Percentiles rank a stretch among this genome's conserved stretches.
Conservation (phyloP, 1,140 invertebrate genomes). For the Laupala kohalensis region DNA sequence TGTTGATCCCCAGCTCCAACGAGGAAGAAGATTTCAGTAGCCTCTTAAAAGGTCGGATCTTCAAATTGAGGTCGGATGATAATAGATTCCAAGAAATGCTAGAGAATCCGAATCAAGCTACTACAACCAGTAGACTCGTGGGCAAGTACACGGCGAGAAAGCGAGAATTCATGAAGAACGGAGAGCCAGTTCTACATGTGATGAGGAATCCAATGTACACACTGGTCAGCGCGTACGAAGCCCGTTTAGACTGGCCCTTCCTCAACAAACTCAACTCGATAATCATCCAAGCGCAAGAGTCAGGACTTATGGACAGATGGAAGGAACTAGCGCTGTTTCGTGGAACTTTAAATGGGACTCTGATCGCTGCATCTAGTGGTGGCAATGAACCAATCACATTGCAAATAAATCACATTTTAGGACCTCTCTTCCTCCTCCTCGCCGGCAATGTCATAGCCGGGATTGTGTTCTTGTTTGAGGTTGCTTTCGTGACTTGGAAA, state of each 20-base stretch:
- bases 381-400: too few species aligned
- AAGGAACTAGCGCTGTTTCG: not conserved
- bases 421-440: too few species aligned
- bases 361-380: too few species aligned
- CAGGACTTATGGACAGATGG: not conserved
- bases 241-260: not conserved
- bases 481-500: too few species aligned
- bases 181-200: not conserved
- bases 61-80: not conserved
- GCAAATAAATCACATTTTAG: too few species aligned
- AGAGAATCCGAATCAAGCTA: not conserved
- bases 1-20: not conserved
- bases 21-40: not conserved
- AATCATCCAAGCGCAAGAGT: not conserved
- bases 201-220: not conserved
- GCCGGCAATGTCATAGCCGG: too few species aligned
- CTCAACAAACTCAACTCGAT: not conserved
- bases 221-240: not conserved
- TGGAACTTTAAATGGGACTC: not conserved
- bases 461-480: too few species aligned
- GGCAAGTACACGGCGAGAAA: not conserved
- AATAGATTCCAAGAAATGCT: not conserved
- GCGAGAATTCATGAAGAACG: not conserved
- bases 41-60: not conserved
- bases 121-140: not conserved